phyloP scores from a whole-genome alignment of 2,888 invertebrate genomes.

The Pterostichus madidus region DNA sequence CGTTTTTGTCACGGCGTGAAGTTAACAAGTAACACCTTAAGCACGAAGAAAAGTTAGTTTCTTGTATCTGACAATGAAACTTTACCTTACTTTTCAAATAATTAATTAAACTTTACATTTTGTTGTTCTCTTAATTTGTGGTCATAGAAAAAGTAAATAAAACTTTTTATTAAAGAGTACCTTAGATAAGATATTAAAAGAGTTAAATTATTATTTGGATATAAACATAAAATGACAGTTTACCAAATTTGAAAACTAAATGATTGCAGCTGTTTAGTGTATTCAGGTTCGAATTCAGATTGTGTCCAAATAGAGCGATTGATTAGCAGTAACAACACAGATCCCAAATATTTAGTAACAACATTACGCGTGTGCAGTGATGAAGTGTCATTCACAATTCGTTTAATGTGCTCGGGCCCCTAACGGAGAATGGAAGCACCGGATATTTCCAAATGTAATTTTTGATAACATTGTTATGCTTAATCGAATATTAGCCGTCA shows the following conservation, averaged over 20 bases:
- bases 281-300: slow-evolving; percentile 22
- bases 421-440: slow-evolving; percentile 18
- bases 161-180: too few species aligned
- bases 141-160: too few species aligned
- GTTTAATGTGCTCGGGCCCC: slow-evolving; percentile 32
- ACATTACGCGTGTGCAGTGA: slow-evolving; percentile 47
- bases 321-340: slow-evolving; percentile 19
- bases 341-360: slow-evolving; percentile 49
- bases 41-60: too few species aligned
- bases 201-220: too few species aligned
- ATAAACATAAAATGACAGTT: too few species aligned
- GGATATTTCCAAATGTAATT: slow-evolving; percentile 61
- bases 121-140: too few species aligned
- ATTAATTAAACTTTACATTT: too few species aligned
- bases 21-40: too few species aligned
- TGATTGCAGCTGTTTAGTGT: slow-evolving; percentile 11
- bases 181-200: too few species aligned
- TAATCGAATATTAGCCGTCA: slow-evolving; percentile 59
- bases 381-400: slow-evolving; percentile 59
- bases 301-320: slow-evolving; percentile 40
- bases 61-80: too few species aligned
- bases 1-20: too few species aligned
- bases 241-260: neutral
- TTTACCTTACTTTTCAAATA: too few species aligned
- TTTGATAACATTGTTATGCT: slow-evolving; percentile 60